Base-by-base conservation (phyloP, 2,888 invertebrate species). In the Tenthredo mesomela region DNA sequence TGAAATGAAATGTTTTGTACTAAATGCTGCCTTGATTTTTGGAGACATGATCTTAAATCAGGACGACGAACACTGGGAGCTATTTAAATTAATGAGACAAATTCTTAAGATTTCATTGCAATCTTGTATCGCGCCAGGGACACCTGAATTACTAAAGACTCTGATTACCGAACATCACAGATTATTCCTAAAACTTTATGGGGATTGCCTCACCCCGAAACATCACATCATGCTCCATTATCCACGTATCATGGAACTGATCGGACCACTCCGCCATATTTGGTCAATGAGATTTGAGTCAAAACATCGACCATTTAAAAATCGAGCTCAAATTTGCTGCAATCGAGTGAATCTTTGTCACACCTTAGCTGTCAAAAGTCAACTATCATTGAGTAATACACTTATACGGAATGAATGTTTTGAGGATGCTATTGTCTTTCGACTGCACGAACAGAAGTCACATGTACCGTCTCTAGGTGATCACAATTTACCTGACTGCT, bases 191-290 rank as follows among this genome's bases (percentile, higher is more conserved):
- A 12, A 85, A 75, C 18, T 86, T 7, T 86, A 87, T 29, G 84
- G 84, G 37, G 84, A 80, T 25, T 47, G 78, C 43, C 82, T 88
- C n/a, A 87, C 86, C 67, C 86, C 87, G 6, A 88, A 88, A 86
- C 86, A 87, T 73, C 88, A 88, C 82, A 84, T 88, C 37, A 50
- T 88, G 33, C 37, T 86, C 7, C 88, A 88, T 84, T 88, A 88
- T 86, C 85, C 86, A 12, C 50, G 43, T 18, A 78, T 88, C 25
- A 87, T 88, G 82, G 50, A 58, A 54, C 67, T 87, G 50, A 61
- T 87, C 58, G 88, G 88, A 7, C 88, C 87, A 6, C 58, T 87
- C 5, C 78, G 85, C 37, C 80, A 85, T 47, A 80, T 87, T 50
- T 86, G 84, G 75, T 86, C 86, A 70, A 87, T 88, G 84, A 37